Evolutionary conservation across 2,113 vertebrate genomes (phyloP).

Genomic region (Corythornis madagascariensis): DNA sequence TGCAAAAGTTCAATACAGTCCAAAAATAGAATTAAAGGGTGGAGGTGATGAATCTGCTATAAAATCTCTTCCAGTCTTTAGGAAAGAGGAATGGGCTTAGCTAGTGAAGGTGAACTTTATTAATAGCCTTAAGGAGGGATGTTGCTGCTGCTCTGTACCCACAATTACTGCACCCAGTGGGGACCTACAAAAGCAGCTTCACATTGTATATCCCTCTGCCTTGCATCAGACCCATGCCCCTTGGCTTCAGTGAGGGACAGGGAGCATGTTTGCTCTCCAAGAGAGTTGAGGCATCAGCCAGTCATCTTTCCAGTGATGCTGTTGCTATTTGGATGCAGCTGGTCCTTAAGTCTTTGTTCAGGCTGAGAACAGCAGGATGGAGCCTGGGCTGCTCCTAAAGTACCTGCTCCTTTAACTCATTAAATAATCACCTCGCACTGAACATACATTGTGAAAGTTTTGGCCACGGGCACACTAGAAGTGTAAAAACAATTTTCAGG

Average conservation of each 20-base stretch:
- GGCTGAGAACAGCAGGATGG: not conserved
- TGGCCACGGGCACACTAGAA: not conserved
- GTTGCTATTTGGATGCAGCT: not conserved
- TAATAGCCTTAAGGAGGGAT: conserved; percentile 1
- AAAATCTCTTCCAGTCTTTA: conserved; percentile 28
- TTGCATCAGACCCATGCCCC: not conserved
- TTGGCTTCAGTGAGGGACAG: not conserved
- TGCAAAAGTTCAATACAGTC: conserved; percentile 57
- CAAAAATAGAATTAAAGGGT: conserved; percentile 62
- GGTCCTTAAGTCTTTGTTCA: conserved; percentile 32
- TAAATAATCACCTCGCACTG: conserved; percentile 49
- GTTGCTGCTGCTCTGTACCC: not conserved
- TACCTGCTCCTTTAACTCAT: conserved; percentile 62
- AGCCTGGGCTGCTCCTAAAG: conserved; percentile 37
- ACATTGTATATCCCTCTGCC: not conserved
- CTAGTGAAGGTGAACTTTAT: conserved; percentile 55
- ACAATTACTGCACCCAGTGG: conserved; percentile 5
- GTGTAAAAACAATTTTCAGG: conserved; percentile 32
- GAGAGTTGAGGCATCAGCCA: not conserved
- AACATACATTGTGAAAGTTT: not conserved
- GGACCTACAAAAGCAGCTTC: not conserved
- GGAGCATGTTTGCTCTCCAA: not conserved
- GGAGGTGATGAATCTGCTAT: conserved; percentile 44
- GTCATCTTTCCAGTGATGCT: not conserved
- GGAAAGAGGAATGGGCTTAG: conserved; percentile 33